phyloP scores from a whole-genome alignment of 1,140 invertebrate genomes.

The Phortica variegata region DNA sequence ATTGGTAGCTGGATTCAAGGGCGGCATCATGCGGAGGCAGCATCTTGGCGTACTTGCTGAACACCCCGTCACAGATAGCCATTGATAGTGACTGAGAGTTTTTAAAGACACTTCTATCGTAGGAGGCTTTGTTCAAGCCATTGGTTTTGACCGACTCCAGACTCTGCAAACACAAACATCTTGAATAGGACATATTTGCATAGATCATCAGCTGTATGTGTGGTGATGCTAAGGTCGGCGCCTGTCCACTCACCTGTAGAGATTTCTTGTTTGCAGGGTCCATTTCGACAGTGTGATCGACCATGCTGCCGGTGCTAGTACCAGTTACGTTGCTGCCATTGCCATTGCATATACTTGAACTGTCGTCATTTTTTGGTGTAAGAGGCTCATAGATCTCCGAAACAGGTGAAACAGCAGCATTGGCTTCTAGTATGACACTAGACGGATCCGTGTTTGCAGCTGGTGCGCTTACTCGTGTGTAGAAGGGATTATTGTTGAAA shows the following conservation, averaged over 20 bases:
- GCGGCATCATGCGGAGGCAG: slow-evolving; percentile 6
- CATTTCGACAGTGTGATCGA: slow-evolving; percentile 41
- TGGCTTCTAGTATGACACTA: slow-evolving; percentile 21
- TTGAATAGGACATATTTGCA: background rate
- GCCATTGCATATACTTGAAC: slow-evolving; percentile 40
- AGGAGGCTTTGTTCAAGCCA: slow-evolving; percentile 38
- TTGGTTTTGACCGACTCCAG: slow-evolving; percentile 37
- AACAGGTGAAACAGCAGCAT: slow-evolving; percentile 39
- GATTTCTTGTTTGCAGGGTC: slow-evolving; percentile 43
- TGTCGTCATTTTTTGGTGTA: slow-evolving; percentile 54
- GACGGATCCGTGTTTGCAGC: slow-evolving; percentile 14
- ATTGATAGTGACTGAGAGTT: slow-evolving; percentile 12
- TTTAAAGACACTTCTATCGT: slow-evolving; percentile 29
- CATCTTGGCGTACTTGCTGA: slow-evolving; percentile 37
- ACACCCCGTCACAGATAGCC: slow-evolving; percentile 18
- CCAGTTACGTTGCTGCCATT: slow-evolving; percentile 15
- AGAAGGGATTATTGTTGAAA: slow-evolving; percentile 46
- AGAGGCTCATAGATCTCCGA: slow-evolving; percentile 52
- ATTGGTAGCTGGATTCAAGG: slow-evolving; percentile 29
- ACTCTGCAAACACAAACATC: slow-evolving; percentile 15
- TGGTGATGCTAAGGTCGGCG: background rate
- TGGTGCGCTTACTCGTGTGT: slow-evolving; percentile 33
- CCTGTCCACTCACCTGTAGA: slow-evolving; percentile 37
- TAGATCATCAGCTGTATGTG: background rate
- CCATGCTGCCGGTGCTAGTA: slow-evolving; percentile 25